Base-by-base conservation (phyloP, 2,113 vertebrate genomes). In the Vulpes ferrilata region DNA sequence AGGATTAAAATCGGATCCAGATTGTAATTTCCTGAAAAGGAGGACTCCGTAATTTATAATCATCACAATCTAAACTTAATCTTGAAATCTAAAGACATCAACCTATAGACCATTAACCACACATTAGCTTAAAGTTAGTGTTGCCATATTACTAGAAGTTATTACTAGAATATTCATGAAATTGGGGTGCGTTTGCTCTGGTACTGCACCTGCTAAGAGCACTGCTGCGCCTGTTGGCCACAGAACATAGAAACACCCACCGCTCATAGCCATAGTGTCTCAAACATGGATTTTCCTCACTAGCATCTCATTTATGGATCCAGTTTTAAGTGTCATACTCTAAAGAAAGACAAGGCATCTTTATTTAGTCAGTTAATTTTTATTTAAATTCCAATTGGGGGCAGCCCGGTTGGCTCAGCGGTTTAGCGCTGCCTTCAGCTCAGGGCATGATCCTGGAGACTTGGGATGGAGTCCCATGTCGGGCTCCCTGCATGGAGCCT, bases 141-240 rank as follows among this genome's bases (percentile, higher is more conserved):
- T 89, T 25, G 73, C 59, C 38, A 2, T 10, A 0, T 62, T n/a
- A 5, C 35, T 32, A 8, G 57, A 3, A n/a, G 43, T 43, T 10
- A 0, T 62, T n/a, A 5, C 35, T 32, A 8, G 57, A 3, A n/a
- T 16, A n/a, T 48, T 62, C 38, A 76, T 10, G 25, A 43, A 22
- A 22, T 9, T n/a, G 43, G 65, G 35, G 8, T 48, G 25, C 27
- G 38, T 62, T 9, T 32, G 6, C 25, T 88, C 16, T 10, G 15
- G 27, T 0, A 2, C 23, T 0, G 5, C 20, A 32, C 9, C 35
- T 16, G 35, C 5, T 19, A 12, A 32, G 22, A 69, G 53, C 5
- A 12, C 35, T 8, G 4, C 17, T 0, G 2, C 2, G 1, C 53
- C 11, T 32, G 22, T 9, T 6, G 11, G n/a, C 71, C 87, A 11